A percentile compares a stretch with the other conserved stretches of the same genome.
phyloP scores from a whole-genome alignment of 2,888 invertebrate species.

The Selenia dentaria region DNA sequence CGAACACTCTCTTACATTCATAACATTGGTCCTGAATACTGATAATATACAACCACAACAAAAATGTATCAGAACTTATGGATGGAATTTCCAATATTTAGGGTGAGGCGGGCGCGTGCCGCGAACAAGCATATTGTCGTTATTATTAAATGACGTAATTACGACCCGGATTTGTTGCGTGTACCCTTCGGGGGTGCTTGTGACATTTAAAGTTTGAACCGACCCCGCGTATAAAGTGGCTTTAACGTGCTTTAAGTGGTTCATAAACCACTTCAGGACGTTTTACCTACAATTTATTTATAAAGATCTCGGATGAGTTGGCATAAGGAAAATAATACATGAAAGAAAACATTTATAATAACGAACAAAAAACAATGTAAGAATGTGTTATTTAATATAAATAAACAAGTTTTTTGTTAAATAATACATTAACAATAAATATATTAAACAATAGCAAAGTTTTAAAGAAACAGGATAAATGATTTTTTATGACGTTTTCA shows the following conservation, averaged over 20 bases:
- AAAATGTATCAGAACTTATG: conserved; percentile 10
- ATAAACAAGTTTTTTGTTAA: too few relatives aligned
- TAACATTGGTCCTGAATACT: too few relatives aligned
- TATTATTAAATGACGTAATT: conserved; percentile 46
- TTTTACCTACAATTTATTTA: not conserved
- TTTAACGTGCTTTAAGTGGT: not conserved
- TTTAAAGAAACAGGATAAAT: too few relatives aligned
- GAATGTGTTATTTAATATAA: too few relatives aligned
- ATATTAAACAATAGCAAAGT: too few relatives aligned
- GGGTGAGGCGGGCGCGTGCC: conserved; percentile 28
- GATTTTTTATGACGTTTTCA: too few relatives aligned
- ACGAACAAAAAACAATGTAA: too few relatives aligned
- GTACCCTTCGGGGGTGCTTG: conserved; percentile 33
- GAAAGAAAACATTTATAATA: too few relatives aligned
- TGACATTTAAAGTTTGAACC: conserved; percentile 52
- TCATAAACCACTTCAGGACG: not conserved
- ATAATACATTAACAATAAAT: too few relatives aligned
- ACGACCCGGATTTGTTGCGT: conserved; percentile 37
- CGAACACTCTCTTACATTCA: too few relatives aligned
- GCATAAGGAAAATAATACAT: too few relatives aligned
- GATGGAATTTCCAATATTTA: conserved; percentile 8
- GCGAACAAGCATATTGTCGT: conserved; percentile 43
- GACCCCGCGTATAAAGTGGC: conserved; percentile 23
- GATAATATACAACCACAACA: too few relatives aligned
- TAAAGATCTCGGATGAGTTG: not conserved